phyloP scores from a whole-genome alignment of 2,797 vertebrate genomes.

The Chelon auratus region DNA sequence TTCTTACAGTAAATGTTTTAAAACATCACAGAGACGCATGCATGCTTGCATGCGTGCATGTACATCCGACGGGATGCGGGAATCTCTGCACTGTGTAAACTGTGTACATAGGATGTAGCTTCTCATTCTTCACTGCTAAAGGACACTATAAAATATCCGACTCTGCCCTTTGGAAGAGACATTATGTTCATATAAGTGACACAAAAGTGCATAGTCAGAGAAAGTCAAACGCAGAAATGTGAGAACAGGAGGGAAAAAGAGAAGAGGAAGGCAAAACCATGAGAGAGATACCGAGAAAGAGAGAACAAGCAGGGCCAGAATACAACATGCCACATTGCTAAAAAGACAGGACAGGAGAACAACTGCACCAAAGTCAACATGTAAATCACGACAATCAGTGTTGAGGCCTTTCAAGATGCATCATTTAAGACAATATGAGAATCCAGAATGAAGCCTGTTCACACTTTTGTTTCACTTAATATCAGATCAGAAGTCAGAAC shows the following conservation, averaged over 20 bases:
- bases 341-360: constrained; percentile 14
- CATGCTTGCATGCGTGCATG: neutral
- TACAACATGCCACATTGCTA: constrained; percentile 20
- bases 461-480: constrained; percentile 19
- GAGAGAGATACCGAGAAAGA: neutral
- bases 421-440: constrained; percentile 16
- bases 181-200: constrained; percentile 43
- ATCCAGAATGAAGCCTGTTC: constrained; percentile 25
- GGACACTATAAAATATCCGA: constrained; percentile 37
- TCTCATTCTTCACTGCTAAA: constrained; percentile 28
- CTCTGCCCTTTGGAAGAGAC: constrained; percentile 54
- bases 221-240: constrained; percentile 56
- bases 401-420: constrained; percentile 10
- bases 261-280: constrained; percentile 57
- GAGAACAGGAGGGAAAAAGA: constrained; percentile 52
- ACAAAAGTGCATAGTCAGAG: constrained; percentile 65
- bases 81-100: neutral
- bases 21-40: neutral
- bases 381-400: constrained; percentile 17
- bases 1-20: neutral
- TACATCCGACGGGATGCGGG: neutral
- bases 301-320: constrained; percentile 26
- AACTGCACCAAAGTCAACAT: constrained; percentile 2
- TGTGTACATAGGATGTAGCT: constrained; percentile 16
- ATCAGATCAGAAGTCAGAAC: constrained; percentile 26